A percentile compares a stretch with the other conserved stretches of the same genome.
Evolutionary conservation across 2,888 invertebrate species (phyloP).

Genomic region (Embidobia sp.): DNA sequence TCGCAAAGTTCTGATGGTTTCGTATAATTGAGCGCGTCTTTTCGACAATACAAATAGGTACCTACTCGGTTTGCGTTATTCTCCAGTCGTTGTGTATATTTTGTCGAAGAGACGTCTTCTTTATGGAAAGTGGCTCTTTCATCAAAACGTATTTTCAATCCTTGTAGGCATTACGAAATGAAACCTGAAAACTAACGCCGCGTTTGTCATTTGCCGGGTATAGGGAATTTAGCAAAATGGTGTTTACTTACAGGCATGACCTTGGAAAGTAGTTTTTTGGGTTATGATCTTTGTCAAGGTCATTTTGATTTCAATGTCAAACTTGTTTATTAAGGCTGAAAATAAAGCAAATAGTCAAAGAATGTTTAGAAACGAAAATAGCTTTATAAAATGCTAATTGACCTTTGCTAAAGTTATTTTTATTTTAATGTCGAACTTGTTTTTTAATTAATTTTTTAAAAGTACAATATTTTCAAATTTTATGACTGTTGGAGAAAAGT

Average conservation of each 20-base stretch:
- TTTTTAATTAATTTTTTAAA: too few relatives aligned
- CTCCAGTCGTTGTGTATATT: conserved; percentile 40
- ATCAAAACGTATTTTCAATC: conserved; percentile 43
- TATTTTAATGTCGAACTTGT: too few relatives aligned
- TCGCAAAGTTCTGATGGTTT: conserved; percentile 63
- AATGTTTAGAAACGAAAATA: too few relatives aligned
- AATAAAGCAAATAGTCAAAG: too few relatives aligned
- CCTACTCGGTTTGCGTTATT: conserved; percentile 43
- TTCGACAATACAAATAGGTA: conserved; percentile 63
- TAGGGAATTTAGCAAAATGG: conserved; percentile 4
- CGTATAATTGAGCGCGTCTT: conserved; percentile 64
- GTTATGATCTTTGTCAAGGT: conserved; percentile 7
- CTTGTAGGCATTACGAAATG: conserved; percentile 19
- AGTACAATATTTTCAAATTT: too few relatives aligned
- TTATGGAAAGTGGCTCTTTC: conserved; percentile 46
- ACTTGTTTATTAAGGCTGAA: too few relatives aligned
- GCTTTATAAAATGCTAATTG: too few relatives aligned
- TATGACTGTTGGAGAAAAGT: too few relatives aligned
- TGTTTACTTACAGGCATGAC: conserved; percentile 3
- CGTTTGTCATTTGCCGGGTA: conserved; percentile 15
- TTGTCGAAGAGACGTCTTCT: conserved; percentile 48
- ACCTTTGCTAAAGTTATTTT: too few relatives aligned
- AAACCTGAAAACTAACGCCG: not conserved
- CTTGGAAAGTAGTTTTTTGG: too few relatives aligned
- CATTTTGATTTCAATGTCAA: too few relatives aligned